phyloP scores from a whole-genome alignment of 2,888 invertebrate species.

The Ornithoptera priamus region DNA sequence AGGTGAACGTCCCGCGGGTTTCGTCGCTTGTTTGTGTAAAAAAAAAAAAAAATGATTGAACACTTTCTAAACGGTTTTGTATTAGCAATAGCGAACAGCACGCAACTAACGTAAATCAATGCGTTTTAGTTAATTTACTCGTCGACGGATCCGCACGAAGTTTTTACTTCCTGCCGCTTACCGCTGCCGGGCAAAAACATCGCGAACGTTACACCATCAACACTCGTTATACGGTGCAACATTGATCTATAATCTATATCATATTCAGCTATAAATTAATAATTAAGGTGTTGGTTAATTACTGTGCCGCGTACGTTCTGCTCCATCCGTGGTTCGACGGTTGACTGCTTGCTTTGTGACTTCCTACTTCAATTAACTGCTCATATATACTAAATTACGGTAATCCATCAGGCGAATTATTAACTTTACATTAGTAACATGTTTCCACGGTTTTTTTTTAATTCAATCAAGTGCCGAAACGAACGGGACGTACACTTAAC shows the following conservation, averaged over 20 bases:
- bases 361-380: too few relatives aligned
- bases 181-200: conserved; percentile 11
- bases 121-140: conserved; percentile 18
- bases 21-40: too few relatives aligned
- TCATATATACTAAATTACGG: not conserved
- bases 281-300: not conserved
- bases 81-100: conserved; percentile 2
- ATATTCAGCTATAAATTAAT: conserved; percentile 7
- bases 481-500: too few relatives aligned
- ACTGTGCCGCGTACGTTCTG: not conserved
- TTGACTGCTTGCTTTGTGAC: not conserved
- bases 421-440: too few relatives aligned
- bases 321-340: too few relatives aligned
- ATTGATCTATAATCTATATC: not conserved
- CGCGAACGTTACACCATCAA: not conserved
- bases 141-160: conserved; percentile 8
- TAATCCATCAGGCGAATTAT: too few relatives aligned
- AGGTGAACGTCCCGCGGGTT: too few relatives aligned
- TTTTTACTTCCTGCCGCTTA: conserved; percentile 19
- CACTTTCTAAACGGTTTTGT: conserved; percentile 22
- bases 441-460: too few relatives aligned
- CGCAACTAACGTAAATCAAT: conserved; percentile 21
- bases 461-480: too few relatives aligned
- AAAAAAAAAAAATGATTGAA: not conserved
- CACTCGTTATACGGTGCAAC: not conserved